Base-by-base conservation (phyloP, 2,888 invertebrate genomes). In the Mesorhabditis belari region DNA sequence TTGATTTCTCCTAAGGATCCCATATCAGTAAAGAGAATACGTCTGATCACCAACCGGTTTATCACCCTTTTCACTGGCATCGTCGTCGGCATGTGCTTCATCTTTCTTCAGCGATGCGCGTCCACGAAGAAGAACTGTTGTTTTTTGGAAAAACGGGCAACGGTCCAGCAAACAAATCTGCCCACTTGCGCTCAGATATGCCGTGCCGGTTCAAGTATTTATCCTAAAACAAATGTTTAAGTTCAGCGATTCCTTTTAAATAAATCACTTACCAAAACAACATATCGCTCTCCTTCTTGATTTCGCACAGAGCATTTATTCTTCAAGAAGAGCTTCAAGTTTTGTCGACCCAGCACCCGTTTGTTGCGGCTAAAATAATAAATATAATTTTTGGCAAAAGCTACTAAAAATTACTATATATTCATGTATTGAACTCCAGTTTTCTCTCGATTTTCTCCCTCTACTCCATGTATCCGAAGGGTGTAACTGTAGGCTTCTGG, bases 261-360 rank as follows among this genome's bases (percentile, higher is more conserved):
- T n/a, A n/a, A n/a, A n/a, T n/a, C n/a, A n/a, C n/a, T n/a, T n/a
- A 66, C 70, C 58, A 69, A 68, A n/a, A 74, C 57, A 12, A 58
- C 54, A 25, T 70, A 69, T 5, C 65, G 62, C 35, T 67, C 68
- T 0, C 61, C 61, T 3, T 29, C 50, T n/a, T 61, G 27, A 12
- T 44, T 24, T 9, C 63, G 58, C 29, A 71, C 44, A n/a, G 60
- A 62, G 28, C 67, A 67, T 2, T 61, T 27, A 27, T 69, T 66
- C 58, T 71, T 73, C n/a, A 75, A 61, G 55, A 71, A 72, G 12
- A 75, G 60, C 28, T 66, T 65, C 28, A 75, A 52, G 54, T 71
- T 73, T 19, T 67, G 66, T 21, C 68, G 63, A 2, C 70, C 56
- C 6, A 64, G 65, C 2, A 59, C 19, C 26, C 60, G 49, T 51